Evolutionary conservation across 2,113 vertebrate genomes (phyloP).

Genomic region (Diadophis punctatus): DNA sequence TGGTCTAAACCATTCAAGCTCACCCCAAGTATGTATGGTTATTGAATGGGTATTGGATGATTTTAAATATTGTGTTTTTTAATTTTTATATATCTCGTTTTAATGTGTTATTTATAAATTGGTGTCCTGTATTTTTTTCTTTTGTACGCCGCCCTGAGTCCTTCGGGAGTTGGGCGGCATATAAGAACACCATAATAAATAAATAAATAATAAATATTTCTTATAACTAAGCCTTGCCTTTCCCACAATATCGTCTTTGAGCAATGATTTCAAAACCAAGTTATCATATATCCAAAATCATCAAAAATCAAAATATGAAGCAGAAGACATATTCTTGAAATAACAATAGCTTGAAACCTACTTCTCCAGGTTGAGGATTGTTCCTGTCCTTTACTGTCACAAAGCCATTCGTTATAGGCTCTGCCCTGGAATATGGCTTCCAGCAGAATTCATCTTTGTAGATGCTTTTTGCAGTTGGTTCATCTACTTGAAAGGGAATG

Average conservation of each 20-base stretch:
- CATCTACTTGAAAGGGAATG: slow-evolving; percentile 60
- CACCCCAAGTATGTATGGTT: no score
- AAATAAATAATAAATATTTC: no score
- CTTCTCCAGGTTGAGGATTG: slow-evolving; percentile 66
- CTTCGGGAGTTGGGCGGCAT: no score
- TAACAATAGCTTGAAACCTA: slow-evolving; percentile 39
- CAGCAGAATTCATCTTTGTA: slow-evolving; percentile 74
- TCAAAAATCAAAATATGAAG: background rate
- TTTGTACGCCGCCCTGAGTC: no score
- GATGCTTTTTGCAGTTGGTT: slow-evolving; percentile 64
- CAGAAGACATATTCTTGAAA: background rate
- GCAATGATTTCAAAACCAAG: background rate
- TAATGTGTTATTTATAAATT: no score
- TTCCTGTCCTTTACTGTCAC: slow-evolving; percentile 57
- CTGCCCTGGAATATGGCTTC: slow-evolving; percentile 68
- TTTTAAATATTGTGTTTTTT: no score
- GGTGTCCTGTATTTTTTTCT: no score
- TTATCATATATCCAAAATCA: background rate
- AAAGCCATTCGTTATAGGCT: slow-evolving; percentile 51
- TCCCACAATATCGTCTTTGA: background rate
- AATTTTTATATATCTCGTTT: no score
- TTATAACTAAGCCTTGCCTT: background rate
- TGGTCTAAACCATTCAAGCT: no score
- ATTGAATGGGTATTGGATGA: no score
- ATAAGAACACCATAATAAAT: no score